Evolutionary conservation across 2,113 vertebrate species (phyloP), one percentile per base, ranked within the genome.

Genomic region (Otus sunia): DNA sequence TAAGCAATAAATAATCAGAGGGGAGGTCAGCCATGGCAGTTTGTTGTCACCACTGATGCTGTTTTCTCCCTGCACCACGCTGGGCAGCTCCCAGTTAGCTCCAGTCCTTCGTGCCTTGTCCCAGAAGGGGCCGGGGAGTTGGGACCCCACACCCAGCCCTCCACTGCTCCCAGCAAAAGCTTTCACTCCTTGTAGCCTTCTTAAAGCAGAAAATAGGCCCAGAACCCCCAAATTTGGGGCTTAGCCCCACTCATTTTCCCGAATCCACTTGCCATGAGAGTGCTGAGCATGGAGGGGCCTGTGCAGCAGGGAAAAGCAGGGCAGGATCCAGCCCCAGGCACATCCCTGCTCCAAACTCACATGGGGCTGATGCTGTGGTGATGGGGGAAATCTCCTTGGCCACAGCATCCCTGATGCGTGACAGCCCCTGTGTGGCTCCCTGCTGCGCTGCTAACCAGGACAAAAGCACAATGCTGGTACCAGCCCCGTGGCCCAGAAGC

Each of bases 341-440:
- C 2, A 2, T 4, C 14, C 32, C 39, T 68, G 56, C 52, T 91
- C 45, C 76, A 27, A 55, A 69, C 14, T 16, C 29, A 18, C 41
- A 8, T 0, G 36, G 23, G 15, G 18, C 25, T 59, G 67, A 36
- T 7, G 26, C 55, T 62, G 50, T 10, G 37, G 29, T 0, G 1
- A 45, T 23, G 22, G 7, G 7, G 68, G 9, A 69, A 74, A 58
- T 59, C 25, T 92, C 72, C 41, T 45, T 11, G 49, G 19, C 68
- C 32, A 15, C 0, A 0, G 3, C 25, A 81, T 7, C 30, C 29
- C 58, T 39, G 30, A 45, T 37, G 30, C 1, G 0, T 16, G 60
- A 50, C n/a, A 87, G 56, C n/a, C 17, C 26, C 80, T 41, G 1
- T 2, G 4, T 4, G 2, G 18, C 73, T 94, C 26, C 69, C 8